Percentiles rank a stretch among this genome's conserved stretches.
phyloP scores from a whole-genome alignment of 2,113 vertebrate species.

The Microtus richardsoni region DNA sequence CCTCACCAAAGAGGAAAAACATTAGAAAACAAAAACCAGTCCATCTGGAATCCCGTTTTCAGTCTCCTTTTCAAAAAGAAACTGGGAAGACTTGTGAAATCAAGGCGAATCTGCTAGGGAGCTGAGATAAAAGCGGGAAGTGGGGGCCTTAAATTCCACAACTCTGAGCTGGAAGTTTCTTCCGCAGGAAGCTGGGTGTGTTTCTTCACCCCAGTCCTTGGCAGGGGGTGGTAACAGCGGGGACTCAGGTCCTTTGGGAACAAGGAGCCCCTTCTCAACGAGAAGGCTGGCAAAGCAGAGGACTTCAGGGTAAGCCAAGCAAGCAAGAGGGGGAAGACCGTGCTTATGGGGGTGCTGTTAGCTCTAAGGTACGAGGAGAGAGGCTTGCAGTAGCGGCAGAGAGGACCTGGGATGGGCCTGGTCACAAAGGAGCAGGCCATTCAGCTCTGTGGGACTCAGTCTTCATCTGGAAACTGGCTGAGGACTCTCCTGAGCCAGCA shows the following conservation, averaged over 20 bases:
- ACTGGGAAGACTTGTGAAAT: neutral
- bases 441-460: neutral
- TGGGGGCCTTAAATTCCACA: neutral
- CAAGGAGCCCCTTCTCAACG: neutral
- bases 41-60: neutral
- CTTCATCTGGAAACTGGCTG: neutral
- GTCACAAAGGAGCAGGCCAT: neutral
- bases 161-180: neutral
- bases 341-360: neutral
- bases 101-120: neutral
- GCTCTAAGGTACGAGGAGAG: neutral
- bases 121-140: neutral
- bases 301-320: neutral
- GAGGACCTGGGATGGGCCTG: neutral
- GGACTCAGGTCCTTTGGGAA: neutral
- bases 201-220: neutral
- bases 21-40: neutral
- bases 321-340: neutral
- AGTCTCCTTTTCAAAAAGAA: conserved; percentile 53
- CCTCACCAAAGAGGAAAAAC: neutral
- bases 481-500: neutral
- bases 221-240: neutral
- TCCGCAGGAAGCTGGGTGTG: neutral
- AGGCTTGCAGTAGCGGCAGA: neutral
- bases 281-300: neutral